These are phyloP conservation scores for Rhynchomys soricoides DNA, from an alignment of 2,113 vertebrate genomes.

Conservation along the genomic window DNA sequence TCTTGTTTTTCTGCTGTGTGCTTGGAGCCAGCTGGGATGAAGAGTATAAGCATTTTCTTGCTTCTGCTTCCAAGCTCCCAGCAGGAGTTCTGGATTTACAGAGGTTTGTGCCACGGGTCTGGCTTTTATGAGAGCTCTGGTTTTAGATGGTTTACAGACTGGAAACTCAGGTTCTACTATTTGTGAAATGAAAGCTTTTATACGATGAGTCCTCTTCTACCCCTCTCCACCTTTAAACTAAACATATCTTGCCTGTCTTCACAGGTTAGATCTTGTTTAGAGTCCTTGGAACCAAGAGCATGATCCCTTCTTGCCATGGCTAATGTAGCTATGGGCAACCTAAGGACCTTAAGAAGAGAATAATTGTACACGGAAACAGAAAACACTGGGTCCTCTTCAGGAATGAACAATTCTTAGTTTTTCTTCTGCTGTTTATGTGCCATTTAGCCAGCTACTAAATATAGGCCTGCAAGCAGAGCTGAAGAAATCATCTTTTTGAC, in stretches of 20 bases:
- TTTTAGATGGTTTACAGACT: neutral
- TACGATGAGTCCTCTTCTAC: neutral
- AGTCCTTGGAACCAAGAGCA: neutral
- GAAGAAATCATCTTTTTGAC: neutral
- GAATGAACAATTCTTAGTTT: neutral
- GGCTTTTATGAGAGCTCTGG: neutral
- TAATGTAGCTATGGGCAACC: neutral
- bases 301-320: neutral
- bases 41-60: neutral
- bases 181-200: neutral
- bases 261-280: neutral
- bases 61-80: neutral
- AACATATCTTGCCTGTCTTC: neutral
- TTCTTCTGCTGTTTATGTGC: neutral
- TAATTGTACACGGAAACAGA: neutral
- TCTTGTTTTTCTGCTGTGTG: neutral
- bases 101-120: neutral
- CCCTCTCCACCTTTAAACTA: neutral
- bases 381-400: neutral
- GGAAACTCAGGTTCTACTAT: neutral
- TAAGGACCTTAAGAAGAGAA: neutral
- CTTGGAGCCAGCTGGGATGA: neutral
- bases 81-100: neutral
- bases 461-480: neutral
- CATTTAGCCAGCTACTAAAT: neutral